These are phyloP conservation scores for Mesembrinibis cayennensis DNA, from an alignment of 2,113 vertebrate genomes.

Conservation along the genomic window DNA sequence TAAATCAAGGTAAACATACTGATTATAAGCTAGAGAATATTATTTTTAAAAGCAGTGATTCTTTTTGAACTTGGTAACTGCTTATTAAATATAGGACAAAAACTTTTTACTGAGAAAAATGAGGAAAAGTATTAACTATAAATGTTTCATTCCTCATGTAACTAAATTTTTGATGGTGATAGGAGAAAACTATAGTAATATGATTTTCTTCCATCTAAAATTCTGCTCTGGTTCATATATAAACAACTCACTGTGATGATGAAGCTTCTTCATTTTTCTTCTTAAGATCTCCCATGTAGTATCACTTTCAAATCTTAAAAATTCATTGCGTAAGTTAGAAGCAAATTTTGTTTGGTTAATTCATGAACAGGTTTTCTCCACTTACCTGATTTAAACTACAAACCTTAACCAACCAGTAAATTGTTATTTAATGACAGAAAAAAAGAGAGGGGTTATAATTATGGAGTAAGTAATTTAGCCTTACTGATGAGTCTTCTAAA, in stretches of 20 bases:
- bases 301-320: constrained; percentile 15
- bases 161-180: neutral
- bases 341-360: neutral
- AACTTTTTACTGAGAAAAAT: constrained; percentile 67
- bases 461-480: neutral
- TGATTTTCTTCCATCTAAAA: neutral
- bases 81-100: constrained; percentile 63
- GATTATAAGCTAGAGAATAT: neutral
- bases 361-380: neutral
- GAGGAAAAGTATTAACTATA: neutral
- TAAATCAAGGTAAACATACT: neutral
- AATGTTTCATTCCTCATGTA: neutral
- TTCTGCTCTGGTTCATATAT: neutral
- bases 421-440: neutral
- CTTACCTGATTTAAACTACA: neutral
- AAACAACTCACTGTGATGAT: neutral
- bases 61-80: constrained; percentile 37
- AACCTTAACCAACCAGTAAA: neutral
- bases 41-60: neutral
- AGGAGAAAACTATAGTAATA: neutral
- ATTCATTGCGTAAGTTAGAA: neutral
- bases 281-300: neutral
- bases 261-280: neutral
- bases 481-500: neutral
- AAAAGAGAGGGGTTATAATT: neutral